Evolutionary conservation across 2,797 vertebrate genomes (phyloP).

Genomic region (Hozukius guyotensis): DNA sequence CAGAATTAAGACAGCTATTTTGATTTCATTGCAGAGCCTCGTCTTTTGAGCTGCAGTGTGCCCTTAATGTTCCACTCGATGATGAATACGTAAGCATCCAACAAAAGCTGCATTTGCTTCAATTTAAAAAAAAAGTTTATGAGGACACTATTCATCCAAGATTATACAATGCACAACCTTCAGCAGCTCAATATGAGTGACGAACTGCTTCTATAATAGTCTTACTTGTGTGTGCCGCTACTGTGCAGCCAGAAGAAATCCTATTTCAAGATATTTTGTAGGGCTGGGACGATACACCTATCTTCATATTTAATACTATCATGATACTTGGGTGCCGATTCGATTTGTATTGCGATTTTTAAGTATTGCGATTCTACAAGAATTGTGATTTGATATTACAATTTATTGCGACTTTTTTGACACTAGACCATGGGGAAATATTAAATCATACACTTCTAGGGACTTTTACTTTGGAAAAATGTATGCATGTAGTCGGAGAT

Average conservation of each 20-base stretch:
- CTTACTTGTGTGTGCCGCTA: not conserved
- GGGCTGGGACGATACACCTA: too few relatives aligned
- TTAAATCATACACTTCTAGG: too few relatives aligned
- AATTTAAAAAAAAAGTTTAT: not conserved
- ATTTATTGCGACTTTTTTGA: too few relatives aligned
- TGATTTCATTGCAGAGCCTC: not conserved
- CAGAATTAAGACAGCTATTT: not conserved
- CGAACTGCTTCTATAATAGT: not conserved
- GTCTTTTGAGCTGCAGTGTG: not conserved
- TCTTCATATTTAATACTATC: too few relatives aligned
- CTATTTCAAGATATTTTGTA: not conserved
- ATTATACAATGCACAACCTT: not conserved
- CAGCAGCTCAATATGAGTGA: not conserved
- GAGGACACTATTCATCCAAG: not conserved
- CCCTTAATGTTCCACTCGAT: not conserved
- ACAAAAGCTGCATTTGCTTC: conserved; percentile 1
- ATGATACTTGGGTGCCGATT: too few relatives aligned
- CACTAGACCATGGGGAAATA: too few relatives aligned
- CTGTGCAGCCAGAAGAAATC: not conserved
- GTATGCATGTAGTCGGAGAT: too few relatives aligned
- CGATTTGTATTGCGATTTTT: too few relatives aligned
- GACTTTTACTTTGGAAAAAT: too few relatives aligned
- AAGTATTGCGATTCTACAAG: too few relatives aligned
- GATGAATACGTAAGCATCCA: not conserved
- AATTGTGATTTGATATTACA: too few relatives aligned